Base-by-base conservation (phyloP, 2,888 invertebrate genomes). In the Agonopterix arenella region DNA sequence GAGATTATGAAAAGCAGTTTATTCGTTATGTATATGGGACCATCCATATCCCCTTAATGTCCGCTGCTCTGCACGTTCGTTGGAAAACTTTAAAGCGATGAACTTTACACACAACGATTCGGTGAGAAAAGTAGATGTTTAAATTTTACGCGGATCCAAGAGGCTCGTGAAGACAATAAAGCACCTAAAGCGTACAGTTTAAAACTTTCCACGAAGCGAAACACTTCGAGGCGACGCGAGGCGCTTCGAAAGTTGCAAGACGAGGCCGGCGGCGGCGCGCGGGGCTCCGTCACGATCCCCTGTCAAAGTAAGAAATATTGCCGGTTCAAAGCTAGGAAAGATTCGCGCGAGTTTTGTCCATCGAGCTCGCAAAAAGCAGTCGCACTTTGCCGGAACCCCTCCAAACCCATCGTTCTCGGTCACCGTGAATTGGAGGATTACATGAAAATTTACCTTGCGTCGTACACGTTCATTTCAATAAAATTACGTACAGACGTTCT, bases 301-400 rank as follows among this genome's bases (percentile, higher is more conserved):
- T 79, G 80, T 82, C 84, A 83, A 83, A 83, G 72, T 73, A 76
- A 83, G 83, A 86, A 82, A 84, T 84, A 86, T 86, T 73, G 76
- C 74, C 65, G 65, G 13, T 13, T 16, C 36, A 61, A 28, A 28
- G 64, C 67, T 58, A 28, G 28, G 28, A 28, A 28, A 28, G 28
- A 28, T 28, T 28, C 60, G 62, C 60, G 53, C 55, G 63, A 70
- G 67, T 68, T 70, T 65, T 60, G 66, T 66, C 63, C 61, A 65
- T 56, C 59, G 40, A 64, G 64, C 62, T 68, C 59, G 55, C 52
- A 66, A 67, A 70, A 73, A 73, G 60, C 62, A 40, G 40, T 9
- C n/a, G n/a, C 40, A 40, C 40, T 9, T 40, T 4, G 28, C 7
- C 40, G 2, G 40, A 40, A 4, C 40, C 10, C 10, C 38, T 38